Conservation (phyloP, 2,888 invertebrate species). For the Temnothorax rugatulus region DNA sequence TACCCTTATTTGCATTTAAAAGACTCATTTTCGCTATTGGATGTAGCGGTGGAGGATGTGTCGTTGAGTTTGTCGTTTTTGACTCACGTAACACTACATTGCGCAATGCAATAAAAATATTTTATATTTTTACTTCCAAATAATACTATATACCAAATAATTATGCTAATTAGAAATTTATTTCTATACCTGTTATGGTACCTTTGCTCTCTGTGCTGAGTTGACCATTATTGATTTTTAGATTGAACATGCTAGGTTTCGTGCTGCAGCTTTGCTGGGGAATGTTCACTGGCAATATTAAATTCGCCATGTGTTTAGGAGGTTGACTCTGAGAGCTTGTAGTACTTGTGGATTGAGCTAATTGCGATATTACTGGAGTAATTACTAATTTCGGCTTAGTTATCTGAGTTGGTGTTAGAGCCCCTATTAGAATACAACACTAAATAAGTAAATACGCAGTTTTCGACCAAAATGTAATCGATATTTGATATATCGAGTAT, state of each 20-base stretch:
- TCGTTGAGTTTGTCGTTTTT: slow-evolving; percentile 82
- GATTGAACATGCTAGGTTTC: slow-evolving; percentile 89
- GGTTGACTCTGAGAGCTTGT: slow-evolving; percentile 78
- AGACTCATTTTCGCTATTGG: slow-evolving; percentile 84
- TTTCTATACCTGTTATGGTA: slow-evolving; percentile 87
- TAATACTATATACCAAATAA: not conserved
- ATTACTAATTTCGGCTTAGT: slow-evolving; percentile 83
- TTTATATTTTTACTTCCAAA: not conserved
- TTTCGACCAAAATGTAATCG: not conserved
- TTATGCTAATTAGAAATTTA: not conserved
- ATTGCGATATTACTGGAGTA: slow-evolving; percentile 82
- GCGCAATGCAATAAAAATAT: slow-evolving; percentile 5
- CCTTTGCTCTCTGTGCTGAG: slow-evolving; percentile 88
- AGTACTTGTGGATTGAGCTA: slow-evolving; percentile 79
- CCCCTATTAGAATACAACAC: slow-evolving; percentile 69
- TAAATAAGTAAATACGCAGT: slow-evolving; percentile 3
- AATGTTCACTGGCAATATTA: slow-evolving; percentile 83
- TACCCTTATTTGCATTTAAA: slow-evolving; percentile 79
- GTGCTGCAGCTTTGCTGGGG: slow-evolving; percentile 82
- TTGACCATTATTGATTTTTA: slow-evolving; percentile 90
- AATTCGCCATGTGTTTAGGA: slow-evolving; percentile 83
- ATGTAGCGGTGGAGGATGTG: slow-evolving; percentile 84
- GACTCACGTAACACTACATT: slow-evolving; percentile 83
- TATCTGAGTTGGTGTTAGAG: slow-evolving; percentile 79
- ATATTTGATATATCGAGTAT: not conserved